These are phyloP conservation scores for Seriola rivoliana DNA, from an alignment of 2,113 vertebrate species.

Conservation along the genomic window DNA sequence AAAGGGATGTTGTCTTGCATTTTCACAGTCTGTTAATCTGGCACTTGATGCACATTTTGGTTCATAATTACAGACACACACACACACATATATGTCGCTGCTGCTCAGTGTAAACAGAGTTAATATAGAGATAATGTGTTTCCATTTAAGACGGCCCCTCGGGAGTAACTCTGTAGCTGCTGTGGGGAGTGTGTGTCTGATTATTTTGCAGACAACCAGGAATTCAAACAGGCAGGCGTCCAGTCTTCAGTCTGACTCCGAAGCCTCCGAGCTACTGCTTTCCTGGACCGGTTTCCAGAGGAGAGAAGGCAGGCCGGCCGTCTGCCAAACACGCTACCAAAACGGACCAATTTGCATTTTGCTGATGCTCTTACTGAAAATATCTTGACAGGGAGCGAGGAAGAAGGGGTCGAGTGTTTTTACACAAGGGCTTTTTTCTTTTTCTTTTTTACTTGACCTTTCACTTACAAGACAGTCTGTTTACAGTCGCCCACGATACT, in stretches of 20 bases:
- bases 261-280: not conserved
- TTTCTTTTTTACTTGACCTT: conserved; percentile 34
- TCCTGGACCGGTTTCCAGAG: not conserved
- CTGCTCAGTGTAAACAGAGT: not conserved
- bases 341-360: conserved; percentile 45
- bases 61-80: not conserved
- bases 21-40: not conserved
- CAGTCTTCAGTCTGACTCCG: not conserved
- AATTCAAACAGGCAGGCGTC: not conserved
- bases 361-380: conserved; percentile 39
- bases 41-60: not conserved
- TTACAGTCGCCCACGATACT: not conserved
- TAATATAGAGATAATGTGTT: not conserved
- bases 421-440: conserved; percentile 31
- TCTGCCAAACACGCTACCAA: not conserved
- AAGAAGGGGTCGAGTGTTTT: conserved; percentile 17
- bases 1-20: no score
- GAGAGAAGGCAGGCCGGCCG: not conserved
- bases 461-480: not conserved
- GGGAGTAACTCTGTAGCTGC: not conserved
- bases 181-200: not conserved
- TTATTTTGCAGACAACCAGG: not conserved
- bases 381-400: conserved; percentile 37
- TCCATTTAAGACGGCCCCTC: not conserved
- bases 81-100: not conserved